Evolutionary conservation across 2,888 invertebrate genomes (phyloP), one percentile per base, ranked within the genome.

Genomic region (Caenorhabditis sulstoni): DNA sequence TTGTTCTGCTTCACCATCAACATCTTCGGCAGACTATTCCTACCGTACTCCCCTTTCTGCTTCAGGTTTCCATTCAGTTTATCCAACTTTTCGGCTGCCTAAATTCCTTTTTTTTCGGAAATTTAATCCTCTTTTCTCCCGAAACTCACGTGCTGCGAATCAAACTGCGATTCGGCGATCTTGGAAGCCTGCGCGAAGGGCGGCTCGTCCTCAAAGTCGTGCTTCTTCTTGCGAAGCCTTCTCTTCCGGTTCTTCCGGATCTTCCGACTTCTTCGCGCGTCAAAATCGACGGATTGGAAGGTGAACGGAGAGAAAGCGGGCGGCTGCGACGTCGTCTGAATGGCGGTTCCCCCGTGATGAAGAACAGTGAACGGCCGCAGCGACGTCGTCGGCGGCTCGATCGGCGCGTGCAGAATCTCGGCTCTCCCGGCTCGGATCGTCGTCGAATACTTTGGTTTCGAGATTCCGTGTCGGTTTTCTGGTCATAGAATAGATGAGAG

Each of bases 1-100:
- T 79, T 61, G 35, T 75, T 79, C 55, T 79, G 79, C 35, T 79
- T 79, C 11, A 79, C 59, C 61, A 79, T 58, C 39, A 70, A 29
- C 75, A 79, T 79, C 23, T 79, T 70, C 7, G 79, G 74, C 2
- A 79, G 29, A 37, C 67, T 59, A 12, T 58, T 65, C 49, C 65
- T 45, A 9, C 77, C 68, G 47, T 66, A 71, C 35, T 77, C 77
- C 35, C 77, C 77, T 22, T 77, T 77, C 16, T 71, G 70, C 52
- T 71, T 77, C 65, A 71, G 29, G 35, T 71, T 66, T 53, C 70
- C 70, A 41, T 70, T 71, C 11, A 77, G 23, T 55, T 65, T 68
- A 35, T 77, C 66, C 9, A 77, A 16, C 29, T 77, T 77, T 23
- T 41, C 55, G 11, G 66, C 77, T 3, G 70, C 77, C 77, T 77